phyloP scores from a whole-genome alignment of 30 jellyfish, hydroid and myxozoan species.

The Chrysaora quinquecirrha region DNA sequence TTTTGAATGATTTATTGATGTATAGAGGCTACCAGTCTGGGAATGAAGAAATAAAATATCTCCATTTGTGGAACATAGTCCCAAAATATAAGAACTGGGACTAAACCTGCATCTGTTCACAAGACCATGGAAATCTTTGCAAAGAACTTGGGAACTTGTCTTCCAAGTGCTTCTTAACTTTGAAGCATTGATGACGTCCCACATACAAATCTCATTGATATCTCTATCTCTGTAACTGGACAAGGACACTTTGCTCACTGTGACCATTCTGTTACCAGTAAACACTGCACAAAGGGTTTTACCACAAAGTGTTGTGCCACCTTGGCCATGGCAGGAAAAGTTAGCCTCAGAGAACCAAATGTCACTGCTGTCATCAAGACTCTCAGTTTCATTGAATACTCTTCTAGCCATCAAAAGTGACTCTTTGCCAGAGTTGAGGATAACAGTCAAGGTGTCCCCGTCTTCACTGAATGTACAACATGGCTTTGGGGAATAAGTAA shows the following conservation, averaged over 20 bases:
- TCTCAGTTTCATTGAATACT: not conserved
- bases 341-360: conserved; percentile 32
- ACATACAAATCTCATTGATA: conserved; percentile 54
- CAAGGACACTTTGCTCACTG: conserved; percentile 54
- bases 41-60: conserved; percentile 19
- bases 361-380: not conserved
- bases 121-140: conserved; percentile 37
- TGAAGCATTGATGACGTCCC: conserved; percentile 11
- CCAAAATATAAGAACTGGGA: conserved; percentile 18
- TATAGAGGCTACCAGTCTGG: not conserved
- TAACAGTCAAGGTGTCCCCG: conserved; percentile 37
- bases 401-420: conserved; percentile 35
- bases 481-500: conserved; percentile 72
- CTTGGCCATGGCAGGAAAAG: conserved; percentile 21
- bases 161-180: conserved; percentile 36
- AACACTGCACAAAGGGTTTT: conserved; percentile 59
- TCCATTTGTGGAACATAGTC: conserved; percentile 57
- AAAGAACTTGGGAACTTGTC: conserved; percentile 33
- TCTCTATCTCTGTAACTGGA: conserved; percentile 37
- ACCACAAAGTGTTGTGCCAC: conserved; percentile 65
- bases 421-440: conserved; percentile 58
- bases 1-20: not conserved
- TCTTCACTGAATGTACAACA: conserved; percentile 49
- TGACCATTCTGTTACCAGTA: conserved; percentile 38
- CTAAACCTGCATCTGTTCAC: conserved; percentile 32